Base-by-base conservation (phyloP, 2,797 vertebrate genomes). In the Phoeniculus purpureus region DNA sequence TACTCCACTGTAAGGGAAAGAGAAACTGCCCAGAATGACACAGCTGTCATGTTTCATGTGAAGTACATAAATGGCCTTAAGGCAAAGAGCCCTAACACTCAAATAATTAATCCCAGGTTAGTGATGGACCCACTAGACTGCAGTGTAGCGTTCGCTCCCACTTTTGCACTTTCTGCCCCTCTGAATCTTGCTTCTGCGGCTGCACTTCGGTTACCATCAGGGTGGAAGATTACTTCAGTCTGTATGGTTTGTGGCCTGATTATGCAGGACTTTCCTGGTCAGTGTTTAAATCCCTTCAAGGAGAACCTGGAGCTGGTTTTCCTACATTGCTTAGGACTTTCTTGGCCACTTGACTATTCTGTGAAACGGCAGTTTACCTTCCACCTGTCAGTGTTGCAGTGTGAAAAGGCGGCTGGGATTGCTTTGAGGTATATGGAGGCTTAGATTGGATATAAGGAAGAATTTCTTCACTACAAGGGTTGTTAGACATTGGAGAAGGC, bases 151-250 rank as follows among this genome's bases (percentile, higher is more conserved):
- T 22, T 73, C 32, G 8, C 11, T 77, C 25, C 43, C 2, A 1
- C 15, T 52, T 22, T 8, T 4, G 0, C 22, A 13, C 23, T 64
- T 72, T 80, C 51, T 48, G 5, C 40, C 32, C 37, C 70, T 26
- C 16, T 66, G 37, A 50, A 26, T 71, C 43, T 11, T 43, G 7
- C 13, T 31, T 45, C 45, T 32, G n/a, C 23, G 60, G 9, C 20
- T 71, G 40, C 19, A 2, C 10, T 59, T 72, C 11, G 40, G 2
- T 32, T 29, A 15, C 5, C 7, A 1, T 5, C 14, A 5, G 34
- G 16, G 7, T 27, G 12, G 52, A 77, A 62, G 45, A 5, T 48
- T 16, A 4, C 50, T 84, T 32, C 26, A 66, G 26, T 22, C 11
- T 50, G 40, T 3, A 3, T 5, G 2, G 6, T 61, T 76, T 82